Evolutionary conservation across 1,140 invertebrate genomes (phyloP), one percentile per base, ranked within the genome.

Genomic region (Nymphalis io): DNA sequence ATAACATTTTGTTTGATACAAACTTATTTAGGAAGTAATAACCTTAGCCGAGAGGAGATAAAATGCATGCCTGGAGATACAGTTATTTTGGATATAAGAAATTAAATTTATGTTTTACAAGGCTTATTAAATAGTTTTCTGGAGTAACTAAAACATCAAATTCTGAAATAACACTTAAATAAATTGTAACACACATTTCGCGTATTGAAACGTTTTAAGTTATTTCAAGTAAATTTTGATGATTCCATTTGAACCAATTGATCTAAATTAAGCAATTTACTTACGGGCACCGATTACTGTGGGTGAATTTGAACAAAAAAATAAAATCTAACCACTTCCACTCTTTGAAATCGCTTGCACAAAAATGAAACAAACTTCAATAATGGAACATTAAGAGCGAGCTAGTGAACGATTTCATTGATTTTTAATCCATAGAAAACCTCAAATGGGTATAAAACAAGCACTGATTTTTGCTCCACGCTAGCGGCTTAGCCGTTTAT

Each of bases 401-500:
- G 27, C n/a, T 11, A 16, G 3, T 62, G 23, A 62, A 48, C 46
- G 60, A 62, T 62, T 51, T 48, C 61, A 58, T n/a, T 40, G 40
- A 21, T 58, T 59, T 44, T 59, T 42, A 66, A 65, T 53, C 57
- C 57, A 53, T 53, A 65, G 57, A 51, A 55, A 60, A 53, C 6
- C 33, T 42, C 16, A 27, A 64, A 48, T 40, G 44, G 61, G 57
- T 53, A 68, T 60, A 63, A 71, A 55, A 65, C 21, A 60, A 59
- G 46, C 20, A 46, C 58, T 39, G 46, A 71, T 65, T 65, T 70
- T 71, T 44, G 44, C 33, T 57, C 57, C 38, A 57, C 18, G 27
- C 44, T 38, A 20, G 27, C 46, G 44, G 60, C 62, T 70, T 42
- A 60, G 40, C 61, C 68, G 68, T 70, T 69, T 70, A 70, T 70